Base-by-base conservation (phyloP, 2,113 vertebrate genomes). In the Halichoerus grypus region DNA sequence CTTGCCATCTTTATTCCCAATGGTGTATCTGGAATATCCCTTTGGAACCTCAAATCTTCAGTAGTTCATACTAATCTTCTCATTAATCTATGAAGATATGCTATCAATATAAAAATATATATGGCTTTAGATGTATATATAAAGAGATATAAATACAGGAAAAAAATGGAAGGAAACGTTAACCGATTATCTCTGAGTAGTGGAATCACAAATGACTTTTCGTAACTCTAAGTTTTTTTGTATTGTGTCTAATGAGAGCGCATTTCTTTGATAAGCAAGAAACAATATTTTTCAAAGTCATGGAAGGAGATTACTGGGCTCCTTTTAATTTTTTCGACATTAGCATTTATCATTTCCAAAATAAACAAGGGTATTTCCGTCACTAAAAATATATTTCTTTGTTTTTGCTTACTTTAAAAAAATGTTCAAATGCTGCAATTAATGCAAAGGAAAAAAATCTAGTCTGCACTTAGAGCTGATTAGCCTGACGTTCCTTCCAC, bases 341-440 rank as follows among this genome's bases (percentile, higher is more conserved):
- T 81, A 36, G 10, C 46, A 76, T 72, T 67, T 81, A 84, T 63
- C 76, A 3, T 72, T 91, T 95, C 67, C 33, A 91, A 93, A 97
- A 93, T 88, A 88, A 96, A 88, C 39, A 91, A 96, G 49, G 33
- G 53, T 71, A 76, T 49, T 95, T 97, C 42, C 15, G 57, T 26
- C 72, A 63, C 83, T 94, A 92, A 76, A 97, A 97, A 69, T 80
- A 49, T 12, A 59, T 84, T 88, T 57, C 12, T 91, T 83, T 83
- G 39, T 77, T 96, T 65, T 88, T 88, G 46, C 53, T 88, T 85
- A 49, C 81, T 59, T 81, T 57, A 77, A 91, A 67, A 95, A 86
- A 63, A 89, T 33, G 72, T 77, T 87, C 53, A 83, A 55, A 69
- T 42, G 31, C 31, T 77, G 26, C 72, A 86, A 63, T 86, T 82